Evolutionary conservation across 2,888 invertebrate species (phyloP).

Genomic region (Phania funesta): DNA sequence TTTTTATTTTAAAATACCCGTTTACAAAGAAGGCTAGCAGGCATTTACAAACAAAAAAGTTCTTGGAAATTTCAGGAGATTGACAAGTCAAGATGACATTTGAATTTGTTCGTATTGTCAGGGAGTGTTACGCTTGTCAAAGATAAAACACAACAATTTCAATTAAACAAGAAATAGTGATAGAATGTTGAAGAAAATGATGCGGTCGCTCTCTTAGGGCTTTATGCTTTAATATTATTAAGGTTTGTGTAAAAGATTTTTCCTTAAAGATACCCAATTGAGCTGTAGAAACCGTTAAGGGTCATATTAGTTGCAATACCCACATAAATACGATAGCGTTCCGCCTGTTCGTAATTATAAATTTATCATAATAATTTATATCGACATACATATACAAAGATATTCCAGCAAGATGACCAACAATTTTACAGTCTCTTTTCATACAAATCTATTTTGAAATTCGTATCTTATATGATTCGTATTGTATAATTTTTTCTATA

Average conservation of each 20-base stretch:
- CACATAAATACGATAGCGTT: not conserved
- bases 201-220: slow-evolving; percentile 35
- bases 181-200: slow-evolving; percentile 10
- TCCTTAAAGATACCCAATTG: not conserved
- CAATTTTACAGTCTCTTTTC: not conserved
- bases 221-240: slow-evolving; percentile 32
- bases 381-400: too few relatives aligned
- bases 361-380: not conserved
- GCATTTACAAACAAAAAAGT: not conserved
- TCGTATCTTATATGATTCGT: too few relatives aligned
- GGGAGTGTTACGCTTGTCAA: slow-evolving; percentile 50
- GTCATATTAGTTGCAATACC: slow-evolving; percentile 30
- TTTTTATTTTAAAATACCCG: slow-evolving; percentile 1
- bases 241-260: not conserved
- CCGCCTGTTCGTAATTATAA: not conserved
- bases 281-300: not conserved
- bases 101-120: slow-evolving; percentile 35
- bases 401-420: too few relatives aligned
- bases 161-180: slow-evolving; percentile 1
- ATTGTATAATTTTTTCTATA: too few relatives aligned
- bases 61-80: slow-evolving; percentile 49
- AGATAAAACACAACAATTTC: slow-evolving; percentile 5
- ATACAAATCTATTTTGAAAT: too few relatives aligned
- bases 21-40: not conserved
- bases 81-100: slow-evolving; percentile 52